Percentiles rank a stretch among this genome's conserved stretches.
Evolutionary conservation across 2,113 vertebrate genomes (phyloP).

Genomic region (Anoplopoma fimbria): DNA sequence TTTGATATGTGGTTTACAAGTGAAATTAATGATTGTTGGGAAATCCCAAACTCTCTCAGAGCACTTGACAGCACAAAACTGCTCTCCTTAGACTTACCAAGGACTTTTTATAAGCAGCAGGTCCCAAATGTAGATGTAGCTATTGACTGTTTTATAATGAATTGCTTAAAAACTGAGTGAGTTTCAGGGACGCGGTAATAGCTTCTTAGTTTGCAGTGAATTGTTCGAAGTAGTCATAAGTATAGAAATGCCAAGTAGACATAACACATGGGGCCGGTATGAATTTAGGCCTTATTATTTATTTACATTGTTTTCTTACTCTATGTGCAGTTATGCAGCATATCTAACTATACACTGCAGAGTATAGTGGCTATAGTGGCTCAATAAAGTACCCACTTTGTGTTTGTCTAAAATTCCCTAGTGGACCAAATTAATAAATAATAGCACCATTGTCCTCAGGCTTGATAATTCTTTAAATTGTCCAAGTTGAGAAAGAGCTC

Average conservation of each 20-base stretch:
- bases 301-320: slow-evolving; percentile 28
- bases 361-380: background rate
- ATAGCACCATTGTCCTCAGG: background rate
- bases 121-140: background rate
- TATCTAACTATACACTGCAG: background rate
- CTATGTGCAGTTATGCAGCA: background rate
- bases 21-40: slow-evolving; percentile 16
- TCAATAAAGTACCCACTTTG: background rate
- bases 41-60: slow-evolving; percentile 8
- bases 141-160: background rate
- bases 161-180: background rate
- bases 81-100: slow-evolving; percentile 12
- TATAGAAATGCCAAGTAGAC: background rate
- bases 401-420: background rate
- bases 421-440: background rate
- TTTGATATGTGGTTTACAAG: slow-evolving; percentile 2
- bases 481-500: background rate
- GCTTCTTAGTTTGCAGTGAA: background rate
- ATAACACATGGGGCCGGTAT: background rate
- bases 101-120: slow-evolving; percentile 4
- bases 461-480: background rate
- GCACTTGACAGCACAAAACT: background rate
- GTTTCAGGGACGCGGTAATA: background rate
- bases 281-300: slow-evolving; percentile 29
- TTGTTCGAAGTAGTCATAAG: background rate